Base-by-base conservation (phyloP, 2,113 vertebrate genomes). In the Phalacrocorax brasilianus region DNA sequence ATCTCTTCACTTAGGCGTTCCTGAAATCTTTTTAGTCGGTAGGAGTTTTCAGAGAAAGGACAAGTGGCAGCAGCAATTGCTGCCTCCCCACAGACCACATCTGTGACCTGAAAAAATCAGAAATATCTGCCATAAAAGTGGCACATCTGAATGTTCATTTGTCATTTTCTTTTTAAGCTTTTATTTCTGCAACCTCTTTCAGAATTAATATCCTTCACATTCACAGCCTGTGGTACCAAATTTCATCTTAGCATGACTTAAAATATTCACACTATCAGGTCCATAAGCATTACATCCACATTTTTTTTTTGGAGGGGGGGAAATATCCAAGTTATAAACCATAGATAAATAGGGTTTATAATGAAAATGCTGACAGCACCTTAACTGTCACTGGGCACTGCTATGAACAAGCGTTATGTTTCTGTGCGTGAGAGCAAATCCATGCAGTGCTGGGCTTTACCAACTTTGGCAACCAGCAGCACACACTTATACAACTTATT, bases 291-390 rank as follows among this genome's bases (percentile, higher is more conserved):
- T 97, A 84, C 61, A 75, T 89, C 74, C 42, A 45, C 50, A 23
- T 53, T 93, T 89, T 91, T 52, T 35, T 18, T 3, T 38, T 38
- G 38, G 38, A 38, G 4, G 14, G 73, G 47, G 47, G 85, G 86
- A 67, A 63, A 63, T 24, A 73, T 65, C 77, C 56, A 67, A 65
- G 81, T 94, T 91, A 93, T 95, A 97, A 94, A 86, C 52, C 42
- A 58, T 88, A 88, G 95, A 79, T 94, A 94, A 94, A 94, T 89
- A 95, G 67, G 45, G 55, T 91, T 81, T 73, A 61, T 95, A 91
- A 79, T 97, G 91, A 93, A 95, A 95, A 89, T 89, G 67, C 95
- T 95, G 86, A 92, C 82, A 94, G 76, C 88, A 56, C 56, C 50
- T 91, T 90, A 73, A 53, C 87, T 94, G 84, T 93, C 88, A 68